Percentiles rank a stretch among this genome's conserved stretches.
Conservation (phyloP, 2,113 vertebrate species). For the Camelus dromedarius region DNA sequence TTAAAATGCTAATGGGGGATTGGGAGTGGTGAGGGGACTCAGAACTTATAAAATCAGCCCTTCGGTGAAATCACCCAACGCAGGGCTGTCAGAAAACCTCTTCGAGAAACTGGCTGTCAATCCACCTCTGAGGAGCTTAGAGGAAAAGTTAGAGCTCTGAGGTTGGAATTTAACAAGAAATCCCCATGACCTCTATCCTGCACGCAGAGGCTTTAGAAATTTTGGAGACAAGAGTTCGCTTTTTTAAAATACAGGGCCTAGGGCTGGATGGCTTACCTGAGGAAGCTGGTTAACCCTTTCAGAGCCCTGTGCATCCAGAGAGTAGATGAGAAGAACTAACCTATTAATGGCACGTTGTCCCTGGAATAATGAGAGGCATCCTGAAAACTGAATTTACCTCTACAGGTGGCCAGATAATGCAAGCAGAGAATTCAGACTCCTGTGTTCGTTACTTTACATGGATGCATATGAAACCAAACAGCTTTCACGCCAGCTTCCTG, state of each 20-base stretch:
- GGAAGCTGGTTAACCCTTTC: background rate
- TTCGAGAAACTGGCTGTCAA: background rate
- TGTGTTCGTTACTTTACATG: background rate
- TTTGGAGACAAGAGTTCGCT: slow-evolving; percentile 18
- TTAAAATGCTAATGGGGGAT: slow-evolving; percentile 50
- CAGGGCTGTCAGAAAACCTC: background rate
- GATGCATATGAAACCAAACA: background rate
- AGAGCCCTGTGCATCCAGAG: background rate
- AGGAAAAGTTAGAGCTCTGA: slow-evolving; percentile 45
- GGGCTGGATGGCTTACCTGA: background rate
- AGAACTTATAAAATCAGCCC: background rate
- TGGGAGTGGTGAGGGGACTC: background rate
- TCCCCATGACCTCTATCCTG: slow-evolving; percentile 56
- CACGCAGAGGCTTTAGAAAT: slow-evolving; percentile 50
- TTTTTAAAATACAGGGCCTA: slow-evolving; percentile 37
- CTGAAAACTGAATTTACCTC: background rate
- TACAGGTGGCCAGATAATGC: background rate
- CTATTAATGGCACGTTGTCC: background rate
- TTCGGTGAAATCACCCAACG: background rate
- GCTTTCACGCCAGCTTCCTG: background rate
- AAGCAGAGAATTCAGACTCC: background rate
- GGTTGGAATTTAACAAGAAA: slow-evolving; percentile 71
- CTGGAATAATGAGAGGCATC: background rate
- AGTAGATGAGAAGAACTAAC: background rate
- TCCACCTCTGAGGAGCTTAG: slow-evolving; percentile 32